Percentiles rank a stretch among this genome's conserved stretches.
phyloP scores from a whole-genome alignment of 1,140 invertebrate genomes.

The Trachelipus rathkii region DNA sequence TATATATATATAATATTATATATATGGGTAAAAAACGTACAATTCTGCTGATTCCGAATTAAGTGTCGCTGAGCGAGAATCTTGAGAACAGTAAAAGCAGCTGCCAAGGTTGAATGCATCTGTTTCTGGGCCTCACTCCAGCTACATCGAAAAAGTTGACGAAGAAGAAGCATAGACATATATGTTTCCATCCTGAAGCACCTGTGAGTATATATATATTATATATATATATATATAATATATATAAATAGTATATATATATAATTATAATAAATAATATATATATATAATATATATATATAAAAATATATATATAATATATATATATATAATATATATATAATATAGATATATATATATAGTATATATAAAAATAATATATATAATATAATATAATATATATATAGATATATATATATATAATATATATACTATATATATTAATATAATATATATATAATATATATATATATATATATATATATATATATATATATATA shows the following conservation, averaged over 20 bases:
- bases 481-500: too few relatives aligned
- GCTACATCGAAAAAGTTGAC: slow-evolving; percentile 88
- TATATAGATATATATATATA: too few relatives aligned
- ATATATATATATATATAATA: not conserved
- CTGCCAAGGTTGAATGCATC: slow-evolving; percentile 91
- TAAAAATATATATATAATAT: not conserved
- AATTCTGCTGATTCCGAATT: slow-evolving; percentile 89
- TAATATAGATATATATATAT: too few relatives aligned
- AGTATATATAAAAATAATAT: too few relatives aligned
- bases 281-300: slow-evolving; percentile 19
- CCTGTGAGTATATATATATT: slow-evolving; percentile 56
- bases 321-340: not conserved
- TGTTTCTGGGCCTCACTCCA: slow-evolving; percentile 85
- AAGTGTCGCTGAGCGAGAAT: slow-evolving; percentile 78
- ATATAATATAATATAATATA: too few relatives aligned
- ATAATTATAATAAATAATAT: too few relatives aligned
- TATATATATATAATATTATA: too few relatives aligned
- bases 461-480: too few relatives aligned
- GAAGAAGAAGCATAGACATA: slow-evolving; percentile 81
- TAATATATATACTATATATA: too few relatives aligned
- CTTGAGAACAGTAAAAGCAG: slow-evolving; percentile 86
- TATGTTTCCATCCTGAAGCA: slow-evolving; percentile 92
- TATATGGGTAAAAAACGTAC: slow-evolving; percentile 57
- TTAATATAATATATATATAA: too few relatives aligned
- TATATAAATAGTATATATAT: not conserved